These are phyloP conservation scores for Periophthalmus magnuspinnatus DNA, from an alignment of 2,797 vertebrate genomes.

Conservation along the genomic window DNA sequence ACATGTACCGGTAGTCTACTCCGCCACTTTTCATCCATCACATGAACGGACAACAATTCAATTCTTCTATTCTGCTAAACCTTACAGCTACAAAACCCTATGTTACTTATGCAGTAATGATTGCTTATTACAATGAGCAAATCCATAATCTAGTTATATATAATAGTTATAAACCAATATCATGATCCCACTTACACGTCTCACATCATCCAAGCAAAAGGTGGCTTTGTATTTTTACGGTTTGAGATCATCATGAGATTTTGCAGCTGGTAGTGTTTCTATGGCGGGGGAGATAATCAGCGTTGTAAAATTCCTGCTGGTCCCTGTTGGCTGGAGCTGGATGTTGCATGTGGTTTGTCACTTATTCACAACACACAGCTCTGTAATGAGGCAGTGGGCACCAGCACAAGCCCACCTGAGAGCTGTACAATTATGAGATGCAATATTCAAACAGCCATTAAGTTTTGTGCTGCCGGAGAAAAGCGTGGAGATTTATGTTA, in stretches of 20 bases:
- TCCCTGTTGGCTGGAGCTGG: slow-evolving; percentile 17
- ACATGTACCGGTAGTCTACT: not conserved
- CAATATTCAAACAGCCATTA: slow-evolving; percentile 21
- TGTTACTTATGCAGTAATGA: no score
- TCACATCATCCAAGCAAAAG: not conserved
- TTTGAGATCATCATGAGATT: slow-evolving; percentile 14
- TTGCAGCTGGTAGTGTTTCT: slow-evolving; percentile 14
- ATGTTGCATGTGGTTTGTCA: slow-evolving; percentile 23
- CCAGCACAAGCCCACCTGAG: slow-evolving; percentile 33
- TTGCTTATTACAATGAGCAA: no score
- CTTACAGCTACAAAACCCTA: no score
- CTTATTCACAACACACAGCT: slow-evolving; percentile 16
- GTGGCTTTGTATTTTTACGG: slow-evolving; percentile 1
- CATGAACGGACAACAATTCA: not conserved
- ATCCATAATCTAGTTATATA: not conserved
- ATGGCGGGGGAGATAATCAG: slow-evolving; percentile 32
- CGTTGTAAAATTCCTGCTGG: slow-evolving; percentile 31
- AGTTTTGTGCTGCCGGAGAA: slow-evolving; percentile 10
- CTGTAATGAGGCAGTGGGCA: slow-evolving; percentile 29
- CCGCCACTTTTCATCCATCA: not conserved
- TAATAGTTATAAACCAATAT: not conserved
- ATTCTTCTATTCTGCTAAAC: not conserved
- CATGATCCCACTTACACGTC: not conserved
- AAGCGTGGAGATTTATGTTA: not conserved
- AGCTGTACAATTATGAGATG: slow-evolving; percentile 39